These are phyloP conservation scores for Eueides isabella DNA, from an alignment of 1,140 invertebrate species.

Conservation along the genomic window DNA sequence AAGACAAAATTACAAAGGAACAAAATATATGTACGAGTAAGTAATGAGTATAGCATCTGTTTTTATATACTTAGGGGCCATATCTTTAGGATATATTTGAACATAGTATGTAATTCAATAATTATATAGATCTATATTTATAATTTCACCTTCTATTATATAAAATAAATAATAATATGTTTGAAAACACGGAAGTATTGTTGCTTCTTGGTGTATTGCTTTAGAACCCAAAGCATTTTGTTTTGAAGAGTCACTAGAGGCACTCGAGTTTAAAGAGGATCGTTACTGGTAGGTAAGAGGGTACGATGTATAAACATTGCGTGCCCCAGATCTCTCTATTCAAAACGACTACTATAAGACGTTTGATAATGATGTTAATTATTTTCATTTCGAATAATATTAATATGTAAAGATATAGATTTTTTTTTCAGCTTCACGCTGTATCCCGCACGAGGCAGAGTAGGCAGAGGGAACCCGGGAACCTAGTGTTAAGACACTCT, in stretches of 20 bases:
- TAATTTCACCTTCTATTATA: neutral
- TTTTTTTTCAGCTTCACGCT: too few species aligned
- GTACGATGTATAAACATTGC: slow-evolving; percentile 10
- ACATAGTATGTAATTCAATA: neutral
- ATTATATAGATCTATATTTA: neutral
- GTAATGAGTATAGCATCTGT: too few species aligned
- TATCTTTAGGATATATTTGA: too few species aligned
- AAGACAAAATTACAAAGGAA: too few species aligned
- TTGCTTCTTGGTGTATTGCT: neutral
- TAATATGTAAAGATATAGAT: too few species aligned
- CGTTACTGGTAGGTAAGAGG: slow-evolving; percentile 13
- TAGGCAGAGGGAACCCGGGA: too few species aligned
- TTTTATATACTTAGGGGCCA: too few species aligned
- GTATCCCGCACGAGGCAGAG: too few species aligned
- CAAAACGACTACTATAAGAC: neutral
- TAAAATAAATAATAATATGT: neutral
- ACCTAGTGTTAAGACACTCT: too few species aligned
- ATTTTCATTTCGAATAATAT: neutral
- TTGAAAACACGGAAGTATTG: slow-evolving; percentile 4
- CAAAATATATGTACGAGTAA: too few species aligned
- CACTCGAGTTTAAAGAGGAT: slow-evolving; percentile 2
- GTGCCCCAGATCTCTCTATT: slow-evolving; percentile 4
- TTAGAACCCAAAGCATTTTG: slow-evolving; percentile 6
- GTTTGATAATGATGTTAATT: slow-evolving; percentile 1
- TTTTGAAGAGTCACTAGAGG: slow-evolving; percentile 8